A percentile compares a stretch with the other conserved stretches of the same genome.
Conservation (phyloP, 2,888 invertebrate species). For the Lochmaea crataegi region DNA sequence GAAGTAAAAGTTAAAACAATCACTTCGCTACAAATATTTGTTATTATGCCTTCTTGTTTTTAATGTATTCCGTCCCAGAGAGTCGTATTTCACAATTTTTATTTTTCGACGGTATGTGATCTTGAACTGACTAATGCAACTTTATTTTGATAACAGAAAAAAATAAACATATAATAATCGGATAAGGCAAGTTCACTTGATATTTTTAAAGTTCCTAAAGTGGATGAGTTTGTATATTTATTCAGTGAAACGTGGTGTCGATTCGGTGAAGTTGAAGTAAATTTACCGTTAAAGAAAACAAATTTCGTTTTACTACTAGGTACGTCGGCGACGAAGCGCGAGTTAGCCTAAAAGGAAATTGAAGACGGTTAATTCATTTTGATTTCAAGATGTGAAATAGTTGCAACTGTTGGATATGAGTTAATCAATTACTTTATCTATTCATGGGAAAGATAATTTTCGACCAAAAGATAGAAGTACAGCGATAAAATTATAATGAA, state of each 20-base stretch:
- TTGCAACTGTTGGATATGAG: not conserved
- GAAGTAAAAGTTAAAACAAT: no score
- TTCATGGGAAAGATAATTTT: no score
- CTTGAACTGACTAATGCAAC: constrained; percentile 34
- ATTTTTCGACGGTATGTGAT: constrained; percentile 12
- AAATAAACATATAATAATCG: constrained; percentile 39
- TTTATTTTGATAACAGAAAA: constrained; percentile 40
- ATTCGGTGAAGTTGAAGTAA: constrained; percentile 30
- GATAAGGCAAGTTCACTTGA: constrained; percentile 29
- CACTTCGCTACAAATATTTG: no score
- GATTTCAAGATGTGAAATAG: not conserved
- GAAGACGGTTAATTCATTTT: not conserved
- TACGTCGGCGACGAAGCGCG: not conserved
- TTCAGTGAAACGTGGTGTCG: constrained; percentile 36
- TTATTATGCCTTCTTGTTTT: not conserved
- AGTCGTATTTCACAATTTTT: constrained; percentile 7
- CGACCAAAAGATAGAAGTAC: no score
- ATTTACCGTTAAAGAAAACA: constrained; percentile 38
- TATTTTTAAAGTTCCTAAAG: constrained; percentile 37
- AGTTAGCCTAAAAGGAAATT: not conserved
- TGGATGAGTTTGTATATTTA: constrained; percentile 40
- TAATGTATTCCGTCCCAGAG: not conserved
- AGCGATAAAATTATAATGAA: no score
- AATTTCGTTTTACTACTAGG: constrained; percentile 30
- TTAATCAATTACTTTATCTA: no score